Percentiles rank a stretch among this genome's conserved stretches.
Conservation (phyloP, 2,888 invertebrate species). For the Neuroscelio doddi region DNA sequence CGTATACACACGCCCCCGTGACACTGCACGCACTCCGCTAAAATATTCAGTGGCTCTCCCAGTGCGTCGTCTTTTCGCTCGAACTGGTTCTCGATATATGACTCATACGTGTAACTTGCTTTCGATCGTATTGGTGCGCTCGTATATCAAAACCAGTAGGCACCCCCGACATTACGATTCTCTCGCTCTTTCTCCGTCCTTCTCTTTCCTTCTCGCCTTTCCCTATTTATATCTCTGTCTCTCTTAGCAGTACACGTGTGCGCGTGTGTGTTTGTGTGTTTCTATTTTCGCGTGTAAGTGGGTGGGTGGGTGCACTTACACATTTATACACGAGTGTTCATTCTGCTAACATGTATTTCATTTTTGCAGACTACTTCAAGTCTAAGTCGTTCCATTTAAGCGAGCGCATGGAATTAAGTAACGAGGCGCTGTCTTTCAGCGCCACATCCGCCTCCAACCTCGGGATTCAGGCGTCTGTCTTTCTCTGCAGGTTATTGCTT, state of each 20-base stretch:
- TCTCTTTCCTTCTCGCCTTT: conserved; percentile 11
- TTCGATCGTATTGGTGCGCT: conserved; percentile 65
- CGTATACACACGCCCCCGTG: conserved; percentile 50
- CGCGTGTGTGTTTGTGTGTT: conserved; percentile 10
- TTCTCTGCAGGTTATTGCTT: too few species aligned
- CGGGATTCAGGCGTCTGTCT: conserved; percentile 22
- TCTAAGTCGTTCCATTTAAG: conserved; percentile 66
- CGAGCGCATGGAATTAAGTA: conserved; percentile 64
- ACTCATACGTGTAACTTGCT: conserved; percentile 65
- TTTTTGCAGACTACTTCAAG: conserved; percentile 63
- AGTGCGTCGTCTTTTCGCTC: conserved; percentile 38
- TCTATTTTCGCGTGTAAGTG: conserved; percentile 12
- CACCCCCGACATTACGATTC: conserved; percentile 67
- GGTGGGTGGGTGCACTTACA: conserved; percentile 29
- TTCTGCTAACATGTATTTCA: conserved; percentile 53
- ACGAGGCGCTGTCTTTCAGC: conserved; percentile 64
- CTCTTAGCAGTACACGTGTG: conserved; percentile 3
- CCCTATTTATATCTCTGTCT: too few species aligned
- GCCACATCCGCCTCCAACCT: conserved; percentile 58
- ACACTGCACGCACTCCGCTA: conserved; percentile 52
- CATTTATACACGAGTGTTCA: conserved; percentile 35
- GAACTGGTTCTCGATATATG: conserved; percentile 68
- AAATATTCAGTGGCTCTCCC: conserved; percentile 62
- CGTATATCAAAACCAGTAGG: conserved; percentile 72
- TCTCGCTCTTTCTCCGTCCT: conserved; percentile 37